Percentiles rank a stretch among this genome's conserved stretches.
Conservation (phyloP, 2,113 vertebrate species). For the Phylloscopus trochiloides region DNA sequence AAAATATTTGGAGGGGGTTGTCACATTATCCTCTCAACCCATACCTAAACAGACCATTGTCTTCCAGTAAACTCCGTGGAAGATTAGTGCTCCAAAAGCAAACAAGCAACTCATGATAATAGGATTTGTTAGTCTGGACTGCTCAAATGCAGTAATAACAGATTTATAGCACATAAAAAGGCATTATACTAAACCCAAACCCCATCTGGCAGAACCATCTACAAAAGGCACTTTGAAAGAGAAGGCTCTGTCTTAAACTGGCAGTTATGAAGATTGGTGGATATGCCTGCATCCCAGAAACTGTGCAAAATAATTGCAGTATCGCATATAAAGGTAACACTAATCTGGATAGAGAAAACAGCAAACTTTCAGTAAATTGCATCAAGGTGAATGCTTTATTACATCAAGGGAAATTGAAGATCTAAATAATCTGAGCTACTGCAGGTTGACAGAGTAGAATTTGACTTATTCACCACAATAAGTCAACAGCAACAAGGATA, state of each 20-base stretch:
- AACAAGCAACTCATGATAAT: not conserved
- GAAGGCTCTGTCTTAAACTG: not conserved
- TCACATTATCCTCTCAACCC: not conserved
- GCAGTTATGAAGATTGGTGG: not conserved
- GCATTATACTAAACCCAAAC: not conserved
- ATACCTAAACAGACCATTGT: not conserved
- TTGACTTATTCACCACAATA: not conserved
- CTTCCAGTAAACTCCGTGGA: not conserved
- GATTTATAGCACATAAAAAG: not conserved
- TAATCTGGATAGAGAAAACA: not conserved
- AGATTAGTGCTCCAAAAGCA: conserved; percentile 10
- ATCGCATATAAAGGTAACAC: not conserved
- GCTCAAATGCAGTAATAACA: not conserved
- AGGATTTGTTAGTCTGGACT: conserved; percentile 34
- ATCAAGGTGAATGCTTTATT: not conserved
- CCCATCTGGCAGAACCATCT: conserved; percentile 9
- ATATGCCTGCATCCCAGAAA: not conserved
- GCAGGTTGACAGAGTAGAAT: not conserved
- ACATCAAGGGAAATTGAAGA: not conserved
- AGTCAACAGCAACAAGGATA: not conserved
- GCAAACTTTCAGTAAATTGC: not conserved
- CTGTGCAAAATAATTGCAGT: not conserved
- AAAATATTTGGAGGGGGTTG: not conserved
- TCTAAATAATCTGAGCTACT: not conserved
- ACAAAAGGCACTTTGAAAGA: not conserved